Evolutionary conservation across 2,113 vertebrate genomes (phyloP).

Genomic region (Pterophyllum scalare): DNA sequence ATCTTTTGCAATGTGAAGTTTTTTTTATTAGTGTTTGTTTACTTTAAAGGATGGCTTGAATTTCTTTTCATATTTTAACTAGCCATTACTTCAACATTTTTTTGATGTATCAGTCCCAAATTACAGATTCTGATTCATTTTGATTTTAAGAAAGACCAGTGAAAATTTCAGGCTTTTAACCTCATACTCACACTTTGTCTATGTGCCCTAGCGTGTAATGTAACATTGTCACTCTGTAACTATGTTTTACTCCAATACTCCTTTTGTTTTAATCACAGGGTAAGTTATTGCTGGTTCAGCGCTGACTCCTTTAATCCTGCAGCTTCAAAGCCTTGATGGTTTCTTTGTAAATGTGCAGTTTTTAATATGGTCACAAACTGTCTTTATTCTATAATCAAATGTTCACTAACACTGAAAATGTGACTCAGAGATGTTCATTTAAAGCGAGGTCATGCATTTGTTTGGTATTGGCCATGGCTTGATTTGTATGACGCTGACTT

Average conservation of each 20-base stretch:
- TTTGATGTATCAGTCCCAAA: too few species aligned
- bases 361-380: neutral
- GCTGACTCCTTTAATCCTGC: neutral
- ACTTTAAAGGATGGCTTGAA: too few species aligned
- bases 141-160: too few species aligned
- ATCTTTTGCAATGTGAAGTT: too few species aligned
- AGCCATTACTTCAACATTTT: too few species aligned
- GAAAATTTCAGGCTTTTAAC: neutral
- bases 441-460: neutral
- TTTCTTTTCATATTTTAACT: too few species aligned
- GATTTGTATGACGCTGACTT: neutral
- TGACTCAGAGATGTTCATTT: neutral
- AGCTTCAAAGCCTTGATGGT: neutral
- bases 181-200: neutral
- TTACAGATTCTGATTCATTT: too few species aligned
- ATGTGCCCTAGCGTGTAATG: neutral
- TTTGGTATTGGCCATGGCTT: neutral
- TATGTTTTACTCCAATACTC: neutral
- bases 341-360: neutral
- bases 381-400: neutral
- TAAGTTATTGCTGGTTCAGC: neutral
- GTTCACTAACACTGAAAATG: neutral
- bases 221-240: neutral
- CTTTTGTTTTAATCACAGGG: neutral
- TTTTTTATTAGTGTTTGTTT: too few species aligned